A percentile compares a stretch with the other conserved stretches of the same genome.
These are phyloP conservation scores for Lottia gigantea DNA, from an alignment of 2,888 invertebrate species.

Conservation along the genomic window DNA sequence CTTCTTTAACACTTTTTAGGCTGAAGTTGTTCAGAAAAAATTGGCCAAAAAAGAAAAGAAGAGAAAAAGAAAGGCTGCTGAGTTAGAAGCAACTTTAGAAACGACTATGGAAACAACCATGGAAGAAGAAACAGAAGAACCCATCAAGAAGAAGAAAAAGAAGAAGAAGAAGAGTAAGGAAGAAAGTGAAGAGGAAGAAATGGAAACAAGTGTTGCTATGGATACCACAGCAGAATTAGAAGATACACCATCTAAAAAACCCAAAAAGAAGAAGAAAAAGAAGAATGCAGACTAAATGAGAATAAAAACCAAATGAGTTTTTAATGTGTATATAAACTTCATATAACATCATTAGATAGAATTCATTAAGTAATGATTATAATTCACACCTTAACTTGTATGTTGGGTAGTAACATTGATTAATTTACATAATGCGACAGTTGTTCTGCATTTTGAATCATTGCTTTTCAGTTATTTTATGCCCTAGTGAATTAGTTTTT, in stretches of 20 bases:
- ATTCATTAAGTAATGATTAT: too few species aligned
- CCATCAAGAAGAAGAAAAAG: constrained; percentile 44
- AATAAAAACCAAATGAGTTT: not conserved
- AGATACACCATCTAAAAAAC: constrained; percentile 39
- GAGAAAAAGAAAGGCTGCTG: constrained; percentile 30
- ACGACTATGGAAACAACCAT: constrained; percentile 39
- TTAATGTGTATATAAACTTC: too few species aligned
- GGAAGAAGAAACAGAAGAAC: constrained; percentile 33
- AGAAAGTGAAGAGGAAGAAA: constrained; percentile 36
- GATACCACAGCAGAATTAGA: constrained; percentile 18
- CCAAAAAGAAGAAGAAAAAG: constrained; percentile 53
- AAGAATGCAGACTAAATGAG: constrained; percentile 22
- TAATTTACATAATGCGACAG: too few species aligned
- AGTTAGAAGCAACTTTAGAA: constrained; percentile 29
- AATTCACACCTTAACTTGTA: too few species aligned
- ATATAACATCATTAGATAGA: too few species aligned
- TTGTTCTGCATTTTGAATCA: too few species aligned
- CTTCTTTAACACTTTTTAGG: constrained; percentile 36
- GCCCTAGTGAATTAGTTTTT: too few species aligned
- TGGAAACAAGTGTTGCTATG: constrained; percentile 14
- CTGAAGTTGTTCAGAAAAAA: constrained; percentile 45
- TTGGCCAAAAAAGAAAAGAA: constrained; percentile 47
- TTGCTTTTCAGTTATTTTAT: too few species aligned
- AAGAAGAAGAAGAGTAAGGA: constrained; percentile 34
- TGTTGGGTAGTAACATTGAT: too few species aligned